These are phyloP conservation scores for Galaxias olidus DNA, from an alignment of 2,797 vertebrate species.

Conservation along the genomic window DNA sequence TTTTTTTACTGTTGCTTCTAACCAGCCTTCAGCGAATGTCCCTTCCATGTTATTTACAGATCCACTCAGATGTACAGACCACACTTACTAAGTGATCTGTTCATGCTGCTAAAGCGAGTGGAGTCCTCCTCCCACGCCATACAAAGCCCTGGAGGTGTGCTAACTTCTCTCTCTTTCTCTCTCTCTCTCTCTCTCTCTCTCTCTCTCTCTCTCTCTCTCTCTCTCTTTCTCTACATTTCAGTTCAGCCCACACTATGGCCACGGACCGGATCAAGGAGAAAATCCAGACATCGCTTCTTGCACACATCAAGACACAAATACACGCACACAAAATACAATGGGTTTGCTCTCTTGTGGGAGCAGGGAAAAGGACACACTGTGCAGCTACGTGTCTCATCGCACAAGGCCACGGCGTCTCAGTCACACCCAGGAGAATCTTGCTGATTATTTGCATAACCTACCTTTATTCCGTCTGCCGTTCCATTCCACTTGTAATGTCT, in stretches of 20 bases:
- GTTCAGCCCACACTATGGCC: too few relatives aligned
- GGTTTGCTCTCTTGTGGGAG: too few relatives aligned
- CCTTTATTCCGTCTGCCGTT: neutral
- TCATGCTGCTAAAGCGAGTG: slow-evolving; percentile 19
- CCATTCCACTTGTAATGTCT: neutral
- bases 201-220: neutral
- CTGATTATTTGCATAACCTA: too few relatives aligned
- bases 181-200: neutral
- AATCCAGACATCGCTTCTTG: too few relatives aligned
- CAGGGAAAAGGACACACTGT: too few relatives aligned
- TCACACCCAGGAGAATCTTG: too few relatives aligned
- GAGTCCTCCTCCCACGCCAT: slow-evolving; percentile 13
- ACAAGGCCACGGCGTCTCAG: too few relatives aligned
- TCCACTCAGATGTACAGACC: slow-evolving; percentile 10
- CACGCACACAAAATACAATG: too few relatives aligned
- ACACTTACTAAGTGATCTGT: slow-evolving; percentile 31
- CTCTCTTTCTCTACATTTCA: neutral
- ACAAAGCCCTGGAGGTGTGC: neutral
- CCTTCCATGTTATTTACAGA: slow-evolving; percentile 12
- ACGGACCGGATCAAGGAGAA: too few relatives aligned
- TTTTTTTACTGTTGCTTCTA: neutral
- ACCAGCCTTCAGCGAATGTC: neutral
- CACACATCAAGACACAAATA: too few relatives aligned
- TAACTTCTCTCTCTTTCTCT: neutral
- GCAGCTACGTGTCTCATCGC: too few relatives aligned